Evolutionary conservation across 2,113 vertebrate genomes (phyloP).

Genomic region (Plotosus lineatus): DNA sequence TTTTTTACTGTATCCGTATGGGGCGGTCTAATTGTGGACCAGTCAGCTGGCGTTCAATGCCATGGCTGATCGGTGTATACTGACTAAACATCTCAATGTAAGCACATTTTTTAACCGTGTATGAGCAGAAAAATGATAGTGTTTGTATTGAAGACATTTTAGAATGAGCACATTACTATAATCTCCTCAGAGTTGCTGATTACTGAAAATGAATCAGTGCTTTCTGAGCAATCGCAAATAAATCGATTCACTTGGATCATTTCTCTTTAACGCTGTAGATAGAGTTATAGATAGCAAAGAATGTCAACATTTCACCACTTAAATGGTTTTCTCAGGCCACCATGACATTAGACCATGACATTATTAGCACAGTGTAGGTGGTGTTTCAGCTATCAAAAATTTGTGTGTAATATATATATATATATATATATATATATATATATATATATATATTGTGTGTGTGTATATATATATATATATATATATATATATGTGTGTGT

Average conservation of each 20-base stretch:
- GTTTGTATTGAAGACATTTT: neutral
- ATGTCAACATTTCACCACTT: neutral
- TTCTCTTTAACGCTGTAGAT: too few relatives aligned
- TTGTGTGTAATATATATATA: too few relatives aligned
- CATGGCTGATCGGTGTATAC: too few relatives aligned
- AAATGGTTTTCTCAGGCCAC: neutral
- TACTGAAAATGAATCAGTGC: neutral
- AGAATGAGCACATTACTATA: neutral
- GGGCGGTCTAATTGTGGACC: too few relatives aligned
- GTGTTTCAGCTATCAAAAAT: constrained; percentile 22
- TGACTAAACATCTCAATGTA: neutral
- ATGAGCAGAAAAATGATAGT: neutral
- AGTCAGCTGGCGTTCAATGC: too few relatives aligned
- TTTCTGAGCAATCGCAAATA: neutral
- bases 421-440: too few relatives aligned
- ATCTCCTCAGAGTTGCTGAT: neutral
- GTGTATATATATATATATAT: too few relatives aligned
- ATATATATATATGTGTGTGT: too few relatives aligned
- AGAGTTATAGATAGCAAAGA: neutral
- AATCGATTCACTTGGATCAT: too few relatives aligned
- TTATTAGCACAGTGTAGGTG: neutral
- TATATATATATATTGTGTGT: too few relatives aligned
- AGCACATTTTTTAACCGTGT: neutral
- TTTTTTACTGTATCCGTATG: too few relatives aligned
- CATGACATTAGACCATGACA: too few relatives aligned